Percentiles rank a stretch among this genome's conserved stretches.
Evolutionary conservation across 1,140 invertebrate genomes (phyloP).

Genomic region (Andricus grossulariae): DNA sequence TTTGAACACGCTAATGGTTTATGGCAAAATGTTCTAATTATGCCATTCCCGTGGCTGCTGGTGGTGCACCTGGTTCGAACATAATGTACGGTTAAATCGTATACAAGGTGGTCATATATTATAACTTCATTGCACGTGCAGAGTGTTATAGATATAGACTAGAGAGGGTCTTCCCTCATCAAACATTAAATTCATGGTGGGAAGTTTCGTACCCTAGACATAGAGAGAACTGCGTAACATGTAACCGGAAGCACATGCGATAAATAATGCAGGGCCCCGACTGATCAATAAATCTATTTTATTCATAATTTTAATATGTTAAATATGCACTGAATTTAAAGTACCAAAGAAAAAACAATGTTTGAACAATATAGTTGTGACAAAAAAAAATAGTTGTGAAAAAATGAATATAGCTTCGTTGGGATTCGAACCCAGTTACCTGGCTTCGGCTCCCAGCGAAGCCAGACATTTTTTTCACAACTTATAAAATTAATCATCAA

Average conservation of each 20-base stretch:
- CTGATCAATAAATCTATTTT: no score
- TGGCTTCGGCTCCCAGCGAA: no score
- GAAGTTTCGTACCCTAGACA: constrained; percentile 6
- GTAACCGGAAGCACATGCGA: background rate
- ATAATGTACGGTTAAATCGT: constrained; percentile 9
- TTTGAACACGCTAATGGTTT: constrained; percentile 2
- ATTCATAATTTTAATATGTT: no score
- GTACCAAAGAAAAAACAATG: no score
- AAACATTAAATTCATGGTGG: background rate
- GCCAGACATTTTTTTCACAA: no score
- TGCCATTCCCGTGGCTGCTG: background rate
- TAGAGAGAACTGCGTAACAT: background rate
- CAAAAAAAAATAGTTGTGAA: no score
- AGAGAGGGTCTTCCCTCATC: background rate
- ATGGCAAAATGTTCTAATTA: background rate
- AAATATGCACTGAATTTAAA: no score
- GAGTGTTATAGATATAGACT: background rate
- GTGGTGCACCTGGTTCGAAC: background rate
- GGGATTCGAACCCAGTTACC: no score
- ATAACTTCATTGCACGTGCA: background rate
- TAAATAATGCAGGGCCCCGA: no score
- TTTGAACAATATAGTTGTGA: no score
- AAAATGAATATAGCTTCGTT: no score
- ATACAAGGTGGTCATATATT: background rate
- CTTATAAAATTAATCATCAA: no score